Base-by-base conservation (phyloP, 2,113 vertebrate genomes). In the Hiodon tergisus region DNA sequence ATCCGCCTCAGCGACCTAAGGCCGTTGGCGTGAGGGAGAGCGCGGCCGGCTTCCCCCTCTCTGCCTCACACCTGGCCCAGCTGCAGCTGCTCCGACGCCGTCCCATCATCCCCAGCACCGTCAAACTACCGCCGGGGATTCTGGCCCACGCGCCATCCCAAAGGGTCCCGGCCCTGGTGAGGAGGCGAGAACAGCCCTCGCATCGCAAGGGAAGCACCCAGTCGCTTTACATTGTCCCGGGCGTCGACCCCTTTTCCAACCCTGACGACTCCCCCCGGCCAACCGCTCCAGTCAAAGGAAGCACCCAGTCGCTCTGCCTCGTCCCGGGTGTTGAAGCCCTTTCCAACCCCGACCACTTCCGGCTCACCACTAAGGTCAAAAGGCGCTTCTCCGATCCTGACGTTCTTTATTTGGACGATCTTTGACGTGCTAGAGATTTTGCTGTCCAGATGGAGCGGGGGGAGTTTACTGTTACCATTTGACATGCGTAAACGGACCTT, bases 361-460 rank as follows among this genome's bases (percentile, higher is more conserved):
- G 80, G 9, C 82, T 74, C 53, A 81, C 80, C 2, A 73, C 77
- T 0, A 87, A 89, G 69, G 82, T 85, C 73, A 86, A 89, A 69
- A 92, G 95, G 77, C 92, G 92, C 55, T 95, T 96, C 87, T 97
- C 97, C 0, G 93, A 96, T 79, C 94, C 93, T 0, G 94, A 93
- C 81, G 75, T 91, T 50, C 79, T 88, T 57, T 87, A 79, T 47
- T 72, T 80, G 31, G 83, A 88, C 16, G 82, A 80, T 0, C 55
- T 75, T 71, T 90, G 80, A 89, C 10, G 0, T 14, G 54, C n/a
- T 53, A 9, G 3, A 6, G 67, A 47, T 9, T 50, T 14, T 5
- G 68, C 14, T 53, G 62, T 17, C 2, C 47, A 50, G 69, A 55
- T 69, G 74, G 17, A n/a, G 60, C 55, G 60, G 59, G 52, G 73